Percentiles rank a stretch among this genome's conserved stretches.
Evolutionary conservation across 1,140 invertebrate genomes (phyloP).

Genomic region (Tetramorium parvispinum): DNA sequence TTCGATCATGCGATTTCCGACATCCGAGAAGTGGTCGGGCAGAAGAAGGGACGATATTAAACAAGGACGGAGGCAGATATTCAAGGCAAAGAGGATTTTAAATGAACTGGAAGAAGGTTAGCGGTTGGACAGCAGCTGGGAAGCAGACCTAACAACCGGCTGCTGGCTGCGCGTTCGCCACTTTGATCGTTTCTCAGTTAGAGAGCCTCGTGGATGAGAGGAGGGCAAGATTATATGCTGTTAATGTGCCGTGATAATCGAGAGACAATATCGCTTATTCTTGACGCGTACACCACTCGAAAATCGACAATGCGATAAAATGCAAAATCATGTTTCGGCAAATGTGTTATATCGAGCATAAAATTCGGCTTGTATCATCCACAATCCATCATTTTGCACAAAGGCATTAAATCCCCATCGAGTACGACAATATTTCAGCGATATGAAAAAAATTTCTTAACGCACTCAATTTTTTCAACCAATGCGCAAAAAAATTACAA

Average conservation of each 20-base stretch:
- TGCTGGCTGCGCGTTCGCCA: slow-evolving; percentile 29
- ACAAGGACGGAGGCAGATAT: slow-evolving; percentile 25
- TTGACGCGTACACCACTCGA: neutral
- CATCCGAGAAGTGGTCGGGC: neutral
- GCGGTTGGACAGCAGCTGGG: slow-evolving; percentile 47
- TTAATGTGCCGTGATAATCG: slow-evolving; percentile 24
- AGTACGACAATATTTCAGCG: neutral
- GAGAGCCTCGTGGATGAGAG: neutral
- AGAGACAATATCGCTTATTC: slow-evolving; percentile 2
- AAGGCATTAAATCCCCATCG: neutral
- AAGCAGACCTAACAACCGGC: slow-evolving; percentile 45
- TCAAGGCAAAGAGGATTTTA: slow-evolving; percentile 43
- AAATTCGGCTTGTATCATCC: neutral
- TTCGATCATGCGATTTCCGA: slow-evolving; percentile 28
- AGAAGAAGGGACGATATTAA: neutral
- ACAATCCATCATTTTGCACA: neutral
- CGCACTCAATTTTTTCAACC: neutral
- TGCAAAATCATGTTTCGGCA: neutral
- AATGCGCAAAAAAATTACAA: neutral
- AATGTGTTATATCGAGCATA: neutral
- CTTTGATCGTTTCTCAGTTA: slow-evolving; percentile 38
- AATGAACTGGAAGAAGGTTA: slow-evolving; percentile 54
- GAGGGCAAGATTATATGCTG: neutral
- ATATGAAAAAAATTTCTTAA: neutral
- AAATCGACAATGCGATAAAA: neutral